Base-by-base conservation (phyloP, 2,888 invertebrate genomes). In the Caenorhabditis japonica region DNA sequence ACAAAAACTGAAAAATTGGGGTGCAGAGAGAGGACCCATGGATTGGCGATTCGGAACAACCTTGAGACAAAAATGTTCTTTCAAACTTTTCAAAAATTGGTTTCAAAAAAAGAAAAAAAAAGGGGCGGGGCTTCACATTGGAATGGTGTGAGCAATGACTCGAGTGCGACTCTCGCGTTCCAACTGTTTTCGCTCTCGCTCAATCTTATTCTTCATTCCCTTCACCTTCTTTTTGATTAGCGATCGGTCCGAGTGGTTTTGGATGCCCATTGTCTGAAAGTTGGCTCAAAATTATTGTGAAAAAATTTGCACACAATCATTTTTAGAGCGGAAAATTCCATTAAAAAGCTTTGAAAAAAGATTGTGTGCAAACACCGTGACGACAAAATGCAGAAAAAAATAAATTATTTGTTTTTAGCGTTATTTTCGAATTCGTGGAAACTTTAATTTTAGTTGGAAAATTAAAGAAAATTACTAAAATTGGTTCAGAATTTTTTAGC, bases 151-250 rank as follows among this genome's bases (percentile, higher is more conserved):
- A 19, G 72, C 68, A 41, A 79, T 68, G 23, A 79, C 77, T 19
- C 79, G 66, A 12, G 77, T 70, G 10, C 93, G 92, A 61, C 92
- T 90, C 83, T 94, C 93, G 84, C 94, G 94, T 86, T 96, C 95
- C 88, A 93, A 92, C 64, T 92, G 92, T 77, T 90, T 91, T 60
- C 89, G 85, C 76, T 90, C 90, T 66, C 89, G 88, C 74, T 90
- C 90, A 43, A 89, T 83, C 19, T 88, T 87, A 13, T 85, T 73
- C 77, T 89, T 89, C 81, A 91, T 87, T 76, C 90, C 90, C 84
- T 90, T 90, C 30, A 91, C 87, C 79, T 89, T 89, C 85, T 90
- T 91, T 84, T 91, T 91, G 62, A 91, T 85, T 30, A 89, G 66
- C 46, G 89, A 88, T 49, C 90, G 88, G 81, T 90, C 90, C 64